Percentiles rank a stretch among this genome's conserved stretches.
Evolutionary conservation across 1,140 invertebrate genomes (phyloP).

Genomic region (Pogonus chalceus): DNA sequence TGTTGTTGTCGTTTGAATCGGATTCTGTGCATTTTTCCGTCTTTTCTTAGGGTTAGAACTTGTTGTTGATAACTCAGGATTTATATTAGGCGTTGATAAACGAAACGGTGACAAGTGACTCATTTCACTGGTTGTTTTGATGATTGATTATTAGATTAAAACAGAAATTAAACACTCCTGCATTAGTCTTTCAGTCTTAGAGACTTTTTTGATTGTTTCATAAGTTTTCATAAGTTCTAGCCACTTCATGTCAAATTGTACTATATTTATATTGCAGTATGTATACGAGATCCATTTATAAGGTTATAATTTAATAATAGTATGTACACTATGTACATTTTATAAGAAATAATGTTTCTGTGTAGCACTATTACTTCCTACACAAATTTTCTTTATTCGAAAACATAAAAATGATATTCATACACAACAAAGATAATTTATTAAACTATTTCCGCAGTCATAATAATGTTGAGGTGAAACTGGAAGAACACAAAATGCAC

Average conservation of each 20-base stretch:
- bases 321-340: no score
- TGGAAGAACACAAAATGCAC: neutral
- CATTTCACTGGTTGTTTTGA: constrained; percentile 34
- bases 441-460: no score
- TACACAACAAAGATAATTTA: neutral
- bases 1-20: constrained; percentile 46
- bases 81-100: constrained; percentile 51
- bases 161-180: neutral
- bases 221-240: no score
- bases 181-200: neutral
- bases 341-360: no score
- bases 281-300: no score
- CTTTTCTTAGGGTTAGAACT: constrained; percentile 58
- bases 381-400: no score
- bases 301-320: no score
- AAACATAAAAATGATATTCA: neutral
- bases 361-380: no score
- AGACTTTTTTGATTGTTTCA: no score
- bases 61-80: constrained; percentile 46
- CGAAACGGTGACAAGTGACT: constrained; percentile 61
- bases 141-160: no score
- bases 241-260: neutral
- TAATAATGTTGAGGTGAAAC: no score
- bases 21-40: constrained; percentile 50
- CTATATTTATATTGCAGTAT: no score